phyloP scores from a whole-genome alignment of 2,888 invertebrate genomes.

The Brachypterus glaber region DNA sequence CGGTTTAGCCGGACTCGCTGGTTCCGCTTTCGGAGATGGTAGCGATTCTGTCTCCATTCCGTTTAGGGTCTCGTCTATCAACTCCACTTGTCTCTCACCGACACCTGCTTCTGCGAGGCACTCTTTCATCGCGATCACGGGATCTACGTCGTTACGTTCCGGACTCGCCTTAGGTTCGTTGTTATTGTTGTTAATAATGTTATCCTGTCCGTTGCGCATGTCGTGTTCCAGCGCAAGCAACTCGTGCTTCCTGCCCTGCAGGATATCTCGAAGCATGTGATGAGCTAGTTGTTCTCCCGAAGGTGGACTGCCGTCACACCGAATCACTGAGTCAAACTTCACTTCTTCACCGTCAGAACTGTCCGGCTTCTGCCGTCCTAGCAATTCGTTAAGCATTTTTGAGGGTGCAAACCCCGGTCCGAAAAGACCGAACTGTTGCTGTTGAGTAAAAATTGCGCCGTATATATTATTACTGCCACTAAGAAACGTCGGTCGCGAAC shows the following conservation, averaged over 20 bases:
- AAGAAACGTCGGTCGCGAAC: slow-evolving; percentile 72
- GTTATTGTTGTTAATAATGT: slow-evolving; percentile 42
- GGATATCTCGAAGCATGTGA: slow-evolving; percentile 82
- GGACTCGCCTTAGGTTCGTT: slow-evolving; percentile 45
- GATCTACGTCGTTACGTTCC: slow-evolving; percentile 27
- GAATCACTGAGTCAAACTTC: slow-evolving; percentile 40
- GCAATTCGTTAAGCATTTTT: slow-evolving; percentile 85
- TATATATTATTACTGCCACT: slow-evolving; percentile 62
- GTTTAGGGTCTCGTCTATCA: slow-evolving; percentile 53
- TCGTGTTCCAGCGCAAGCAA: slow-evolving; percentile 64
- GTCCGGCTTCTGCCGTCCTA: slow-evolving; percentile 60
- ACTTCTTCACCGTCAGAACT: slow-evolving; percentile 39
- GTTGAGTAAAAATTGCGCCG: slow-evolving; percentile 76
- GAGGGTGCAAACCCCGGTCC: slow-evolving; percentile 78
- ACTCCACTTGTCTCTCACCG: slow-evolving; percentile 42
- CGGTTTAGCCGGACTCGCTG: slow-evolving; percentile 49
- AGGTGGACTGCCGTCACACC: slow-evolving; percentile 49
- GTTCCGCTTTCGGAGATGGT: slow-evolving; percentile 48
- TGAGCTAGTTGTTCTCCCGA: slow-evolving; percentile 54
- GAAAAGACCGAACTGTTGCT: slow-evolving; percentile 74
- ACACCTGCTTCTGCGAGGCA: slow-evolving; percentile 54
- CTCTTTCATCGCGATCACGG: slow-evolving; percentile 37
- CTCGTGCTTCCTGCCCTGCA: slow-evolving; percentile 80
- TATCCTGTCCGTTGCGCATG: slow-evolving; percentile 46
- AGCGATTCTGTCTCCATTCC: slow-evolving; percentile 54